phyloP scores from a whole-genome alignment of 64 coral and sea anemone genomes.

The Actinia tenebrosa region DNA sequence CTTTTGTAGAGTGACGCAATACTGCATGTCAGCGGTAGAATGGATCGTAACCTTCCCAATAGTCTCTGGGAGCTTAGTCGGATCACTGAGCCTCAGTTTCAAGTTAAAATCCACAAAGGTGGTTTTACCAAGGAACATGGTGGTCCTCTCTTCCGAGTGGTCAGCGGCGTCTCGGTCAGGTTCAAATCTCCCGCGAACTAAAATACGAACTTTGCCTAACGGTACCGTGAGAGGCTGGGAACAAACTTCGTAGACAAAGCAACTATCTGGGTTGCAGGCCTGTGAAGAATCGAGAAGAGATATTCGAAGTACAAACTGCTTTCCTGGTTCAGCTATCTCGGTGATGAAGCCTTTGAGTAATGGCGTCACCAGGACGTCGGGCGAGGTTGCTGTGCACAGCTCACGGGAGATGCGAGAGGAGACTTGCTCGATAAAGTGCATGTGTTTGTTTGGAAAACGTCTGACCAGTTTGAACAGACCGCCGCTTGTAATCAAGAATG shows the following conservation, averaged over 20 bases:
- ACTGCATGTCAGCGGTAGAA: slow-evolving; percentile 51
- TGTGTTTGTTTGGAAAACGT: slow-evolving; percentile 57
- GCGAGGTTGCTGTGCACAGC: slow-evolving; percentile 25
- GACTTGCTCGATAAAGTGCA: slow-evolving; percentile 53
- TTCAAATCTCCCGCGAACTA: slow-evolving; percentile 73
- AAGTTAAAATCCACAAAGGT: slow-evolving; percentile 88
- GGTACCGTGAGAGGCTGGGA: slow-evolving; percentile 59
- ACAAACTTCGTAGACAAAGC: slow-evolving; percentile 68
- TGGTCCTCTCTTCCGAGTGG: slow-evolving; percentile 63
- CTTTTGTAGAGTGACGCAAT: slow-evolving; percentile 68
- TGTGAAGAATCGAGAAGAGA: slow-evolving; percentile 62
- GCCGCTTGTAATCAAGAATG: slow-evolving; percentile 77
- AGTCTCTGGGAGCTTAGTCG: slow-evolving; percentile 75
- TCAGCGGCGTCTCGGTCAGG: slow-evolving; percentile 76
- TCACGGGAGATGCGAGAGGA: slow-evolving; percentile 56
- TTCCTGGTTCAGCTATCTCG: slow-evolving; percentile 80
- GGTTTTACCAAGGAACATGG: slow-evolving; percentile 76
- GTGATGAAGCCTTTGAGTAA: slow-evolving; percentile 61
- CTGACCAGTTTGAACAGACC: slow-evolving; percentile 79
- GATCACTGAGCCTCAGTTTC: slow-evolving; percentile 79
- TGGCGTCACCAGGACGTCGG: slow-evolving; percentile 46
- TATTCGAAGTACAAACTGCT: slow-evolving; percentile 80
- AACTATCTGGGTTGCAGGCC: slow-evolving; percentile 55
- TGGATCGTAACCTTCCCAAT: slow-evolving; percentile 82
- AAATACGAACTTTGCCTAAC: slow-evolving; percentile 65